Conservation (phyloP, 2,113 vertebrate species). For the Elgaria multicarinata region DNA sequence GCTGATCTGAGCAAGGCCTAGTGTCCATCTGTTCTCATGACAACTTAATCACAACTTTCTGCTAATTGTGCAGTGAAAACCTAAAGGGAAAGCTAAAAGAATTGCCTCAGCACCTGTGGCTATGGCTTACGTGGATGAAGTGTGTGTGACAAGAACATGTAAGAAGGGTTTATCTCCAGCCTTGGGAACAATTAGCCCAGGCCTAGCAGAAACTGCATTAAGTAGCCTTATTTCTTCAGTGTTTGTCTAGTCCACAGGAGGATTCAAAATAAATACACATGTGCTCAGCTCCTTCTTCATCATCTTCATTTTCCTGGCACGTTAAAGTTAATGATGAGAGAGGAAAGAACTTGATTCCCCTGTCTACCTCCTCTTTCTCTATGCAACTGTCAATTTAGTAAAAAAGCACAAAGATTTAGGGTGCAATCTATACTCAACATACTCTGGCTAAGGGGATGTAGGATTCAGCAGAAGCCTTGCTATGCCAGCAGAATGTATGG, state of each 20-base stretch:
- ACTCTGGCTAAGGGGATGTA: neutral
- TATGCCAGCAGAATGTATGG: neutral
- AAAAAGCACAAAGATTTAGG: neutral
- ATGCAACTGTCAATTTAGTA: neutral
- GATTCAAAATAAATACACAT: neutral
- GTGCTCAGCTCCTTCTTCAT: neutral
- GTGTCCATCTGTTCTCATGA: slow-evolving; percentile 34
- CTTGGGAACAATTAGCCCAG: slow-evolving; percentile 40
- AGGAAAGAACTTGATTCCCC: neutral
- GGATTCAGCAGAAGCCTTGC: neutral
- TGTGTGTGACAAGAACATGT: neutral
- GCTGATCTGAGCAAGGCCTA: slow-evolving; percentile 11
- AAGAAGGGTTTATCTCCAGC: slow-evolving; percentile 18
- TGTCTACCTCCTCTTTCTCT: slow-evolving; percentile 10
- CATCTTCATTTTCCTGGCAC: slow-evolving; percentile 4
- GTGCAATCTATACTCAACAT: neutral
- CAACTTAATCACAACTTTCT: slow-evolving; percentile 31
- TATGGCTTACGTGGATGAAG: slow-evolving; percentile 48
- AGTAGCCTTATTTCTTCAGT: slow-evolving; percentile 25
- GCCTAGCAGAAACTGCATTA: neutral
- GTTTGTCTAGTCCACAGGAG: neutral
- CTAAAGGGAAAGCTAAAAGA: slow-evolving; percentile 27
- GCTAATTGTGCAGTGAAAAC: slow-evolving; percentile 29
- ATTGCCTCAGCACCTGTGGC: slow-evolving; percentile 11
- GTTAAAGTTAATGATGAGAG: neutral